A percentile compares a stretch with the other conserved stretches of the same genome.
Conservation (phyloP, 2,888 invertebrate genomes). For the Drosophila niveifrons region DNA sequence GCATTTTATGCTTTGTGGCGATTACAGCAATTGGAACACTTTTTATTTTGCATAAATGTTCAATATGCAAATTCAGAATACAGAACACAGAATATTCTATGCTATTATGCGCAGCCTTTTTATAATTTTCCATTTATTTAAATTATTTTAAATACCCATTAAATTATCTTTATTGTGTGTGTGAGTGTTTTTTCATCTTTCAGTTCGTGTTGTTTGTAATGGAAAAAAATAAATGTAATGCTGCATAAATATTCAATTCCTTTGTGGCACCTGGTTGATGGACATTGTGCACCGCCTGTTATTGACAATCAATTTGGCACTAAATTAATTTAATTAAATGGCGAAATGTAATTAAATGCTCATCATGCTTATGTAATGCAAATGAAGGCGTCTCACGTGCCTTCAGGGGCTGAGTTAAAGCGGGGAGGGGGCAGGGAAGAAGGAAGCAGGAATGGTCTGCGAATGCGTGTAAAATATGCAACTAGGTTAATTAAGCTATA, state of each 20-base stretch:
- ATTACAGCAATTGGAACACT: neutral
- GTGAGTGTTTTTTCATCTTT: neutral
- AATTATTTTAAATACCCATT: constrained; percentile 28
- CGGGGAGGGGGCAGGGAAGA: constrained; percentile 1
- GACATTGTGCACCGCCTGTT: constrained; percentile 46
- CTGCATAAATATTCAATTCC: constrained; percentile 25
- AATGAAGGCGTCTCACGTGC: constrained; percentile 68
- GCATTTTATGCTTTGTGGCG: constrained; percentile 9
- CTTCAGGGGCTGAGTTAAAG: constrained; percentile 13
- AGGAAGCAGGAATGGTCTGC: constrained; percentile 2
- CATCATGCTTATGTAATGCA: constrained; percentile 67
- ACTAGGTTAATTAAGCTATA: constrained; percentile 80
- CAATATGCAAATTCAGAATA: constrained; percentile 7
- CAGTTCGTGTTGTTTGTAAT: neutral
- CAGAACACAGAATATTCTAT: neutral
- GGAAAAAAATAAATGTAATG: constrained; percentile 1
- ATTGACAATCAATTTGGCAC: constrained; percentile 71
- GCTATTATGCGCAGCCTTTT: constrained; percentile 11
- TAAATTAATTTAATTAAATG: constrained; percentile 81
- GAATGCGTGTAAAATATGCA: constrained; percentile 73
- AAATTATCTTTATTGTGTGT: constrained; percentile 12
- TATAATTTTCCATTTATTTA: constrained; percentile 28
- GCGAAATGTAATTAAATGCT: constrained; percentile 79
- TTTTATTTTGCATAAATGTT: constrained; percentile 4
- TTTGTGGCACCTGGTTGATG: constrained; percentile 35